Evolutionary conservation across 2,888 invertebrate genomes (phyloP).

Genomic region (Caenorhabditis sp.): DNA sequence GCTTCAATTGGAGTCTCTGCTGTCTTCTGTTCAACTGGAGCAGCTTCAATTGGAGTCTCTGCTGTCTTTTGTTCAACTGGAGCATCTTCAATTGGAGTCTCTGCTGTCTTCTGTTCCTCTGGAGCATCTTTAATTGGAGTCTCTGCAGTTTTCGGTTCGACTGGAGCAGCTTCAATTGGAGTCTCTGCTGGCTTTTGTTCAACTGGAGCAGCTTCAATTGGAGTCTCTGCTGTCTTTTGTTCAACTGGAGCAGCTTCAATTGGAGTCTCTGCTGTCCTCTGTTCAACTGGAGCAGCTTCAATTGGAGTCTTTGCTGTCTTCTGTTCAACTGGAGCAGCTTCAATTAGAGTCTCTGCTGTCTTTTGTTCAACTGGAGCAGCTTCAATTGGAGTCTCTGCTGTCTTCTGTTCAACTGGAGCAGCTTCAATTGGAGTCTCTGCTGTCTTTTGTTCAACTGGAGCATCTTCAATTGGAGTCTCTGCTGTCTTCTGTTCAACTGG

Average conservation of each 20-base stretch:
- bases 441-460: conserved; percentile 7
- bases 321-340: not conserved
- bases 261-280: conserved; percentile 7
- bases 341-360: too few species aligned
- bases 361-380: not conserved
- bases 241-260: conserved; percentile 26
- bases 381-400: not conserved
- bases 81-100: conserved; percentile 11
- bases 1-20: conserved; percentile 7
- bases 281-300: conserved; percentile 26
- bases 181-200: not conserved
- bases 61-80: conserved; percentile 22
- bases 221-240: conserved; percentile 27
- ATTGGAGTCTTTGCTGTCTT: conserved; percentile 8
- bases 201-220: conserved; percentile 18
- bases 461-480: too few species aligned
- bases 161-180: conserved; percentile 21
- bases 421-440: conserved; percentile 5
- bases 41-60: conserved; percentile 5
- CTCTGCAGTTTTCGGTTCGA: conserved; percentile 20
- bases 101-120: not conserved
- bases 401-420: conserved; percentile 2
- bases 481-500: too few species aligned
- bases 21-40: conserved; percentile 30
- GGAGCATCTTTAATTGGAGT: conserved; percentile 11